Conservation (phyloP, 2,797 vertebrate genomes). For the Spinus pinus region DNA sequence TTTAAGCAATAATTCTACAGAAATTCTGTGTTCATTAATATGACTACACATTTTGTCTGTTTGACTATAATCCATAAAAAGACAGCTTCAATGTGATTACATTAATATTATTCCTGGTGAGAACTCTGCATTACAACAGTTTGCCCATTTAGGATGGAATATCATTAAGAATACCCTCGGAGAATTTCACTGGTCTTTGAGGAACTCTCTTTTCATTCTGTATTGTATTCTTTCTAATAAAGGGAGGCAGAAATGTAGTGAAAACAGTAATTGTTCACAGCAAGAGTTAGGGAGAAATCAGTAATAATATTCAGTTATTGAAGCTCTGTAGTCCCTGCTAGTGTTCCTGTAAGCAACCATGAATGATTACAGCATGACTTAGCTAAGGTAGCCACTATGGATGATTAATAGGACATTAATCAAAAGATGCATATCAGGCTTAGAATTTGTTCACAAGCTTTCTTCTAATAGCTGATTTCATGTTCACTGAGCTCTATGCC, state of each 20-base stretch:
- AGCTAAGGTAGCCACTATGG: conserved; percentile 82
- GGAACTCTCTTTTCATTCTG: conserved; percentile 72
- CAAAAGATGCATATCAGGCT: conserved; percentile 91
- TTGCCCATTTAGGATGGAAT: conserved; percentile 73
- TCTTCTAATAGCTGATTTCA: conserved; percentile 90
- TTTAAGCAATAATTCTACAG: conserved; percentile 63
- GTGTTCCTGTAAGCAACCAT: conserved; percentile 76
- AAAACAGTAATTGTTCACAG: conserved; percentile 78
- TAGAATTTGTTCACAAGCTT: conserved; percentile 89
- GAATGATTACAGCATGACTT: conserved; percentile 82
- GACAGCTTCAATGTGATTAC: conserved; percentile 69
- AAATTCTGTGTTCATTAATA: conserved; percentile 63
- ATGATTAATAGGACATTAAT: conserved; percentile 92
- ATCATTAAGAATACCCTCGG: conserved; percentile 72
- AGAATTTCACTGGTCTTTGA: conserved; percentile 71
- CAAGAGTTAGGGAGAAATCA: conserved; percentile 76
- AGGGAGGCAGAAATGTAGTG: conserved; percentile 66
- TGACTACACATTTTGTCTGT: conserved; percentile 64
- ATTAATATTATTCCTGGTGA: conserved; percentile 71
- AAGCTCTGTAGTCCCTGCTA: conserved; percentile 69
- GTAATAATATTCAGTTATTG: conserved; percentile 78
- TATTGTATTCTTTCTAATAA: conserved; percentile 77
- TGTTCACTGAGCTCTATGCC: conserved; percentile 86
- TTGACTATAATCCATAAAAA: conserved; percentile 66
- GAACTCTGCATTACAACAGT: conserved; percentile 65